Evolutionary conservation across 2,113 vertebrate genomes (phyloP).

Genomic region (Leptosomus discolor): DNA sequence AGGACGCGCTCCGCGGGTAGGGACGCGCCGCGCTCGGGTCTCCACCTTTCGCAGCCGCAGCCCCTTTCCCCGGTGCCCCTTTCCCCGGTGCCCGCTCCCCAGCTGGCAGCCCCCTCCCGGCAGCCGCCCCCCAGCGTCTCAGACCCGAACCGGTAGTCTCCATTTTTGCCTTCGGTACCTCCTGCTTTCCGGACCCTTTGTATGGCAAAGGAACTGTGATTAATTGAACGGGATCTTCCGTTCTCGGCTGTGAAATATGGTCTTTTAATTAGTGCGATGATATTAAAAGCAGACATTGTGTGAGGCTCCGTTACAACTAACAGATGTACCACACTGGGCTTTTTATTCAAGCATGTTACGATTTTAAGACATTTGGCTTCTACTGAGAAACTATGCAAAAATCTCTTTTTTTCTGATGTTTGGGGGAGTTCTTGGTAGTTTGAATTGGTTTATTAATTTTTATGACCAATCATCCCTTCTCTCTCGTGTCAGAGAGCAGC

Average conservation of each 20-base stretch:
- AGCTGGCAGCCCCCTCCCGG: not conserved
- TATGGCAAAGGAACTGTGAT: accelerated
- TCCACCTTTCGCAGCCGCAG: not conserved
- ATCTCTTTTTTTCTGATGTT: not conserved
- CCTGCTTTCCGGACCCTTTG: too few relatives aligned
- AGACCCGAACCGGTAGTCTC: too few relatives aligned
- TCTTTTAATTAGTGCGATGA: accelerated
- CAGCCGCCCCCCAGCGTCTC: not conserved
- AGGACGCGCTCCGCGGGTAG: constrained; percentile 80
- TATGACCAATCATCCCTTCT: not conserved
- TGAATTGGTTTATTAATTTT: not conserved
- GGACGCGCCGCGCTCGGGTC: not conserved
- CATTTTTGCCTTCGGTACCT: accelerated
- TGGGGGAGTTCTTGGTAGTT: not conserved
- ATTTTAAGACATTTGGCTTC: not conserved
- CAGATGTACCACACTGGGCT: accelerated
- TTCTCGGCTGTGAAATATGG: not conserved
- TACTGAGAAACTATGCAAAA: not conserved
- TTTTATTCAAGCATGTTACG: accelerated
- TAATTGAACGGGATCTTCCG: not conserved
- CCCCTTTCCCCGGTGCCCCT: too few relatives aligned
- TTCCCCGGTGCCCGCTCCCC: not conserved
- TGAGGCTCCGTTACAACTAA: accelerated
- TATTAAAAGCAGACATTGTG: not conserved
- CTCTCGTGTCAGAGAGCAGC: not conserved